These are phyloP conservation scores for Muraenolepis orangiensis DNA, from an alignment of 2,797 vertebrate genomes.

Conservation along the genomic window DNA sequence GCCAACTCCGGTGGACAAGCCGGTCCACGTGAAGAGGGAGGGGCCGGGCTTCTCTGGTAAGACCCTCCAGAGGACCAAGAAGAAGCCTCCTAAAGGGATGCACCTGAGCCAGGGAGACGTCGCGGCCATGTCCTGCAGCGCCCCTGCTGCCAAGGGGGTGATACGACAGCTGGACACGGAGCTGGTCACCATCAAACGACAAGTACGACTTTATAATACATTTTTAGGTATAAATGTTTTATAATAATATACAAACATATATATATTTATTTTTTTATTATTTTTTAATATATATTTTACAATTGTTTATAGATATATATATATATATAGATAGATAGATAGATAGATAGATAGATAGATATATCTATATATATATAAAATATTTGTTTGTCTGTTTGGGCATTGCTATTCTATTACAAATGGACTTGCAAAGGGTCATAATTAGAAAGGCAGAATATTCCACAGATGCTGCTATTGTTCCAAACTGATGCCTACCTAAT, in stretches of 20 bases:
- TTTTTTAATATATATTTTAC: too few relatives aligned
- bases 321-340: too few relatives aligned
- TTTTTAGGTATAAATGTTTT: not conserved
- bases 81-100: constrained; percentile 95
- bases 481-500: too few relatives aligned
- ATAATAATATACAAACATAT: too few relatives aligned
- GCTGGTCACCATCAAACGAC: constrained; percentile 87
- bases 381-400: not conserved
- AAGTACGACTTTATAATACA: constrained; percentile 69
- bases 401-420: not conserved
- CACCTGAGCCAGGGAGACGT: constrained; percentile 89
- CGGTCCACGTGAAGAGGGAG: constrained; percentile 82
- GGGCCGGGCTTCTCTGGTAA: constrained; percentile 79
- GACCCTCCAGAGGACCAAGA: constrained; percentile 86
- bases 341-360: too few relatives aligned
- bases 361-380: too few relatives aligned
- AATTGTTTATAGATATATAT: too few relatives aligned
- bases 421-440: not conserved
- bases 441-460: too few relatives aligned
- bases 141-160: constrained; percentile 83
- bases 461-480: too few relatives aligned
- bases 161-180: constrained; percentile 91
- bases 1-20: constrained; percentile 66
- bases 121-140: constrained; percentile 82
- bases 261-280: too few relatives aligned